Base-by-base conservation (phyloP, 2,888 invertebrate species). In the Papilio protenor region DNA sequence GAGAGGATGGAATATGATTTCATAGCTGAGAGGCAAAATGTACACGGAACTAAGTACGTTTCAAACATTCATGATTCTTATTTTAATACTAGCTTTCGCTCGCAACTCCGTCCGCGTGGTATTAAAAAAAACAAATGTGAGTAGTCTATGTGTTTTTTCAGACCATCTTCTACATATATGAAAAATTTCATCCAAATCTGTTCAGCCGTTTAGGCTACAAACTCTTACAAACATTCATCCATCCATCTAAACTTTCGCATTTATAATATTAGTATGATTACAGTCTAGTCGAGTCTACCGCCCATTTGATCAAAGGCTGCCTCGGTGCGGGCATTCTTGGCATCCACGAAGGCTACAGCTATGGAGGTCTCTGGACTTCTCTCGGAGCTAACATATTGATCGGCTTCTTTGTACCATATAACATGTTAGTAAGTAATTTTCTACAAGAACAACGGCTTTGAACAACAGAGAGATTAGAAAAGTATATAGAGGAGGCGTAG, bases 321-420 rank as follows among this genome's bases (percentile, higher is more conserved):
- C 81, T 92, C 0, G 92, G 93, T 0, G 89, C 88, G 0, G 92
- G 92, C 0, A 83, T 92, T 3, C 80, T 93, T 1, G 88, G 88
- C 16, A 92, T 93, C 80, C 93, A 93, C 55, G 90, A 91, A n/a
- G 93, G 88, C 0, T 93, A 85, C 80, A 92, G 89, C 89, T 82
- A 85, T 10, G 92, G 91, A 1, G 93, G 93, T 0, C 73, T 92
- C 0, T 92, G 92, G 92, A 86, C 90, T 0, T 89, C 91, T 0
- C 75, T 92, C 2, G 83, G 55, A 0, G 81, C 83, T 0, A 88
- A 88, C 0, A 3, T 86, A 0, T 14, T 86, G 0, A 81, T 91
- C 5, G 92, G 89, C 6, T 8, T 85, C 1, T 55, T 92, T 0
- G 80, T 90, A 3, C 82, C 84, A 8, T 86, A 89, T 81, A 83